Conservation (phyloP, 2,888 invertebrate species). For the Pinctada fucata region DNA sequence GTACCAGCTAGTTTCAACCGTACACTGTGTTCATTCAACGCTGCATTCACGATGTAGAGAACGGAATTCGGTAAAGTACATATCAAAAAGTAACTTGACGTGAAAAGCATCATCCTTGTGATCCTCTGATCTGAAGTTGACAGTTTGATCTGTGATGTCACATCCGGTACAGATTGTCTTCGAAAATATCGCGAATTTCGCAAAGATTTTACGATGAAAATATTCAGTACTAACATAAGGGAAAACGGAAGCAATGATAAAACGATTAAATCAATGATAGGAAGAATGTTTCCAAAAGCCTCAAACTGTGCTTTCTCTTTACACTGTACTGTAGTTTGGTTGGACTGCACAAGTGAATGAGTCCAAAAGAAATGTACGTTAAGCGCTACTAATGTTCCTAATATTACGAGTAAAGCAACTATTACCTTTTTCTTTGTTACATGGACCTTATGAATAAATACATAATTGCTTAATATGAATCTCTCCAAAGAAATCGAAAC, state of each 20-base stretch:
- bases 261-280: conserved; percentile 16
- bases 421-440: conserved; percentile 8
- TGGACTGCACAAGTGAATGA: neutral
- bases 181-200: conserved; percentile 11
- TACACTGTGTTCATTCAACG: neutral
- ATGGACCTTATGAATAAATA: neutral
- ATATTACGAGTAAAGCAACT: neutral
- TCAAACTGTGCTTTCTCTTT: conserved; percentile 5
- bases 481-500: conserved; percentile 22
- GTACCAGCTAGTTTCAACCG: conserved; percentile 4
- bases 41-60: conserved; percentile 11
- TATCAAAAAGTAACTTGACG: conserved; percentile 11
- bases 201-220: conserved; percentile 10
- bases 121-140: conserved; percentile 3
- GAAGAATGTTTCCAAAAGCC: conserved; percentile 21
- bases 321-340: conserved; percentile 1
- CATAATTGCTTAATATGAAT: conserved; percentile 18
- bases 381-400: neutral
- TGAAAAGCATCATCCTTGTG: conserved; percentile 25
- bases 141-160: neutral
- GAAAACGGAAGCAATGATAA: conserved; percentile 18
- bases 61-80: conserved; percentile 24
- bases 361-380: conserved; percentile 33
- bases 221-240: conserved; percentile 19
- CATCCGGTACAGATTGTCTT: conserved; percentile 1